Conservation (phyloP, 2,888 invertebrate genomes). For the Parapristionchus giblindavisi region DNA sequence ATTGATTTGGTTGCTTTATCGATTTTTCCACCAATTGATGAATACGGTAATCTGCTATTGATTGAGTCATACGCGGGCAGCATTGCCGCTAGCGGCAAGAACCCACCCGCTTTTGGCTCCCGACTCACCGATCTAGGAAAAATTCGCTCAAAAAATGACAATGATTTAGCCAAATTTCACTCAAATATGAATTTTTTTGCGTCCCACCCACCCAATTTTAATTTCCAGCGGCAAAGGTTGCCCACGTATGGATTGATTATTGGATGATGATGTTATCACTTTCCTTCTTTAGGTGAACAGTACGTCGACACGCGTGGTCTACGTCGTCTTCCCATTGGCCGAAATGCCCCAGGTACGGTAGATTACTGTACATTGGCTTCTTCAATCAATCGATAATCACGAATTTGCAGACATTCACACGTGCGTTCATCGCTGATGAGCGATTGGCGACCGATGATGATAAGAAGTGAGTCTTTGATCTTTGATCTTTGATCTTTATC, state of each 20-base stretch:
- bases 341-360: constrained; percentile 1
- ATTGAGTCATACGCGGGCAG: neutral
- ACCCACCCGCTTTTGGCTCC: neutral
- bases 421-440: constrained; percentile 31
- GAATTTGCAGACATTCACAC: constrained; percentile 4
- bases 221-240: too few species aligned
- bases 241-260: neutral
- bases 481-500: constrained; percentile 3
- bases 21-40: neutral
- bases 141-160: too few species aligned
- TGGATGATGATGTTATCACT: neutral
- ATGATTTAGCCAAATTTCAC: too few species aligned
- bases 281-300: constrained; percentile 30
- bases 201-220: too few species aligned
- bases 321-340: constrained; percentile 32
- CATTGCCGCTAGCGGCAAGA: too few species aligned
- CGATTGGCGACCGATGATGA: neutral
- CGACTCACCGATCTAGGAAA: neutral
- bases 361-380: neutral
- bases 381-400: neutral
- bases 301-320: constrained; percentile 32
- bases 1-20: neutral
- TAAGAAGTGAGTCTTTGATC: constrained; percentile 9
- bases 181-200: too few species aligned
- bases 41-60: neutral